Evolutionary conservation across 2,888 invertebrate species (phyloP).

Genomic region (Rambutsinella grinnellia): DNA sequence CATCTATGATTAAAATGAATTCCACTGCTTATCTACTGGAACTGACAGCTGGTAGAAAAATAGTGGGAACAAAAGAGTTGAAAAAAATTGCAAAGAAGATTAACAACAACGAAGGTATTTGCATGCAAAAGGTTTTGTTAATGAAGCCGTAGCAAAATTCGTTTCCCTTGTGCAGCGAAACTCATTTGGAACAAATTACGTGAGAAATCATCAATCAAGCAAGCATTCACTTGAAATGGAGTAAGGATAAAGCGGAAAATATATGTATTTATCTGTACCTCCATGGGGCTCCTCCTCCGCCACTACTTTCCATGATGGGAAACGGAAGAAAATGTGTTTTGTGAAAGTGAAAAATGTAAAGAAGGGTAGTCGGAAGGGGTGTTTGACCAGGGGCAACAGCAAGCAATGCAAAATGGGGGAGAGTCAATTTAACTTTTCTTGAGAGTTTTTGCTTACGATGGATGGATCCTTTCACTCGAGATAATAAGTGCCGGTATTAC

Average conservation of each 20-base stretch:
- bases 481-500: background rate
- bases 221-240: slow-evolving; percentile 19
- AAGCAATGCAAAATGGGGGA: background rate
- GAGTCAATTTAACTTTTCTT: background rate
- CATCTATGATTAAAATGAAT: slow-evolving; percentile 52
- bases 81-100: too few species aligned
- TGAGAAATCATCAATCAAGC: slow-evolving; percentile 26
- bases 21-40: slow-evolving; percentile 46
- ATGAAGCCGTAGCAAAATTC: background rate
- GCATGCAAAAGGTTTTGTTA: background rate
- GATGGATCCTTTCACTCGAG: slow-evolving; percentile 11
- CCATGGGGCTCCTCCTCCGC: slow-evolving; percentile 50
- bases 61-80: background rate
- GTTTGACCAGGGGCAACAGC: background rate
- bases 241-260: background rate
- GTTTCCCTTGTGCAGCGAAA: too few species aligned
- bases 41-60: slow-evolving; percentile 11
- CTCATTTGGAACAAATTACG: slow-evolving; percentile 24
- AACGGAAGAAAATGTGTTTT: background rate
- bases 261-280: slow-evolving; percentile 22
- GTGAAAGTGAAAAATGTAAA: too few species aligned
- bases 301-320: slow-evolving; percentile 41
- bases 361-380: background rate
- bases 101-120: too few species aligned
- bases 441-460: slow-evolving; percentile 25